Conservation (phyloP, 2,113 vertebrate genomes). For the Hippocampus guttulatus region DNA sequence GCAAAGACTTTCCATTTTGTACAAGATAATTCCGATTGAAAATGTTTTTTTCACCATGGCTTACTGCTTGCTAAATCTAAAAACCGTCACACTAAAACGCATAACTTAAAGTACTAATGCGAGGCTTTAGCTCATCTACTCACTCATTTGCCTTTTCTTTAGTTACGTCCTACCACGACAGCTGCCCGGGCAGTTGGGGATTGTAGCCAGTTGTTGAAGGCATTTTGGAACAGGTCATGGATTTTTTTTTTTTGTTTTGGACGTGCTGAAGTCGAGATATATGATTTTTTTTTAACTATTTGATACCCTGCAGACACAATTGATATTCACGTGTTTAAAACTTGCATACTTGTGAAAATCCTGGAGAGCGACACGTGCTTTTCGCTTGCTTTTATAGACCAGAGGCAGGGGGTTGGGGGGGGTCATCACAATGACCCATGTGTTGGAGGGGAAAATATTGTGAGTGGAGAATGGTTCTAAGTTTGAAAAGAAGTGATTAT, state of each 20-base stretch:
- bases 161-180: constrained; percentile 61
- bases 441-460: constrained; percentile 42
- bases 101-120: neutral
- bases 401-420: constrained; percentile 44
- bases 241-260: constrained; percentile 35
- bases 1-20: too few relatives aligned
- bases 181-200: constrained; percentile 64
- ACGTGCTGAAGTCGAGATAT: constrained; percentile 58
- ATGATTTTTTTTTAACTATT: constrained; percentile 12
- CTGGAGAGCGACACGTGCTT: constrained; percentile 48
- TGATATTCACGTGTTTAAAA: constrained; percentile 42
- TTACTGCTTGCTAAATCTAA: neutral
- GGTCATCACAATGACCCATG: constrained; percentile 46
- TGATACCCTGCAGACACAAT: constrained; percentile 5
- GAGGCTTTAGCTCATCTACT: constrained; percentile 12
- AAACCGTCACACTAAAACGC: neutral
- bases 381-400: constrained; percentile 43
- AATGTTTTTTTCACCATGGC: neutral
- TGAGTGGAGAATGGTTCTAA: constrained; percentile 48
- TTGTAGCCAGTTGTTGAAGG: constrained; percentile 43
- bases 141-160: constrained; percentile 54
- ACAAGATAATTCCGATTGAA: too few relatives aligned
- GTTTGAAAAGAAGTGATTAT: constrained; percentile 55
- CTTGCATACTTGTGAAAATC: constrained; percentile 51
- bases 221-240: constrained; percentile 53